These are phyloP conservation scores for Brachymystax lenok DNA, from an alignment of 2,797 vertebrate genomes.

Conservation along the genomic window DNA sequence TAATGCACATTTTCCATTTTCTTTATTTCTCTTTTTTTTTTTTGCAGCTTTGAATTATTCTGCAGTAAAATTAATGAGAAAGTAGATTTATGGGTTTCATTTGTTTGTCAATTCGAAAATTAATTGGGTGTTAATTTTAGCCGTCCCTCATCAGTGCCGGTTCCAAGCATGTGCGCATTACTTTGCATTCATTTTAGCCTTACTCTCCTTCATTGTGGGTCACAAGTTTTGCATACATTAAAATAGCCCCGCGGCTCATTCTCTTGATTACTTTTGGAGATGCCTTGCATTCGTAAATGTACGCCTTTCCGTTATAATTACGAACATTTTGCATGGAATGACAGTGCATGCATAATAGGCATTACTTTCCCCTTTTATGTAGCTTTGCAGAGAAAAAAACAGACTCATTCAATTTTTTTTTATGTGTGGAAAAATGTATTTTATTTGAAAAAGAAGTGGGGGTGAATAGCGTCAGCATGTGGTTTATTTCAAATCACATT, in stretches of 20 bases:
- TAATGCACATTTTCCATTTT: slow-evolving; percentile 86
- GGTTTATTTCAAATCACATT: slow-evolving; percentile 65
- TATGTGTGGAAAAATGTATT: slow-evolving; percentile 49
- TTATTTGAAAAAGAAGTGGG: slow-evolving; percentile 61
- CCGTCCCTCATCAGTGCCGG: slow-evolving; percentile 92
- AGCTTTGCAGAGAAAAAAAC: slow-evolving; percentile 34
- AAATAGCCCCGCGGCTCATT: slow-evolving; percentile 93
- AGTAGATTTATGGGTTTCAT: slow-evolving; percentile 99
- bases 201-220: slow-evolving; percentile 94
- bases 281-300: slow-evolving; percentile 91
- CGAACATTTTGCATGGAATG: slow-evolving; percentile 86
- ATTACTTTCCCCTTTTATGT: slow-evolving; percentile 55
- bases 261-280: slow-evolving; percentile 98
- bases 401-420: not conserved
- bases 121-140: slow-evolving; percentile 99
- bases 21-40: slow-evolving; percentile 71
- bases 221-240: slow-evolving; percentile 98
- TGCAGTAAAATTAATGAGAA: slow-evolving; percentile 97
- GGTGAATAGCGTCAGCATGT: slow-evolving; percentile 58
- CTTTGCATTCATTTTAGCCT: slow-evolving; percentile 93
- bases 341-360: slow-evolving; percentile 82
- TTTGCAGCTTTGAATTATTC: slow-evolving; percentile 95
- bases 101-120: slow-evolving; percentile 99
- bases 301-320: slow-evolving; percentile 95
- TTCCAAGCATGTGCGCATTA: slow-evolving; percentile 86